phyloP scores from a whole-genome alignment of 2,888 invertebrate species.

The Carpatolechia fugitivella region DNA sequence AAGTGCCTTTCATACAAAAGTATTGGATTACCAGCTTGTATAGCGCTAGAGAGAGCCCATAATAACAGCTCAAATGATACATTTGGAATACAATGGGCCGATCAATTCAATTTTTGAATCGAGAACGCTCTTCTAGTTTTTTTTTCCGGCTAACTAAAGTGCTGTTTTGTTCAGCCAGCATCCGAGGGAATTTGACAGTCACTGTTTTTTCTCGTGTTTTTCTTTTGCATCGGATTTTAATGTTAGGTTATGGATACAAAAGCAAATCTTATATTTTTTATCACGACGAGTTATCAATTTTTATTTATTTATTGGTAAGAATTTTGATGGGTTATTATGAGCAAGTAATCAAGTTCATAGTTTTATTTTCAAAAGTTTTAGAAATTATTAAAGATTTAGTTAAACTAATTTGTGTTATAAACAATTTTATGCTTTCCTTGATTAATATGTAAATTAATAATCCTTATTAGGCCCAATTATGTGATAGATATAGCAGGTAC shows the following conservation, averaged over 20 bases:
- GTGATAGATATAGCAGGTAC: too few relatives aligned
- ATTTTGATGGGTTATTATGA: too few relatives aligned
- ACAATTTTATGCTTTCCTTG: background rate
- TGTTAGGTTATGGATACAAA: slow-evolving; percentile 51
- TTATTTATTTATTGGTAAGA: too few relatives aligned
- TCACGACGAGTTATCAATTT: background rate
- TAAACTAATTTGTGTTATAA: background rate
- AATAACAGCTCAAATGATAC: slow-evolving; percentile 80
- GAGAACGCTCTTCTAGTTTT: slow-evolving; percentile 77
- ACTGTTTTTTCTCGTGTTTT: slow-evolving; percentile 73
- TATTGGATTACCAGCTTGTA: slow-evolving; percentile 77
- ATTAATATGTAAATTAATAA: background rate
- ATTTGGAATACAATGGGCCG: slow-evolving; percentile 79
- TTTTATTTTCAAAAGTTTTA: too few relatives aligned
- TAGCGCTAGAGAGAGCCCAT: slow-evolving; percentile 73
- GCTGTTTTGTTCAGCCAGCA: slow-evolving; percentile 78
- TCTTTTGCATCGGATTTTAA: slow-evolving; percentile 58
- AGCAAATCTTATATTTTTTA: slow-evolving; percentile 25
- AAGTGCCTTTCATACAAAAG: slow-evolving; percentile 79
- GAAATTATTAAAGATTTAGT: too few relatives aligned
- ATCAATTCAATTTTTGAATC: slow-evolving; percentile 80
- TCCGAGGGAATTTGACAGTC: slow-evolving; percentile 77
- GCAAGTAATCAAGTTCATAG: too few relatives aligned
- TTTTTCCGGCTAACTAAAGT: slow-evolving; percentile 69
- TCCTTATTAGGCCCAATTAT: background rate